Evolutionary conservation across 2,888 invertebrate species (phyloP).

Genomic region (Rapana venosa): DNA sequence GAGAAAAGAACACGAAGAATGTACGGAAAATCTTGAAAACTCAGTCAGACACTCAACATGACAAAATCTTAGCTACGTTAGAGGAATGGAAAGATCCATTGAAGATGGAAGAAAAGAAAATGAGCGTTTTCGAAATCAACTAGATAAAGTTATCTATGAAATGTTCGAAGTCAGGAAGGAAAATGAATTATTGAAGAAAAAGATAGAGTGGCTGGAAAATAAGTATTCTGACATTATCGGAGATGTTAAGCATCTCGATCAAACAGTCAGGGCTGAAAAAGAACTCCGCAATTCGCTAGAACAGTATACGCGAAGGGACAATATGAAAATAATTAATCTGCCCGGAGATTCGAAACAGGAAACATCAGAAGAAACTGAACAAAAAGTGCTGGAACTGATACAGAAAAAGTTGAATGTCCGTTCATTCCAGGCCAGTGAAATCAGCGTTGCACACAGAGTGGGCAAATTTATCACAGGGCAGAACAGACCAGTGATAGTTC

Average conservation of each 20-base stretch:
- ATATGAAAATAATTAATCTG: background rate
- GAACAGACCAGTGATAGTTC: background rate
- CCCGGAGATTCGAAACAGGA: background rate
- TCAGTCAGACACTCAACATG: too few species aligned
- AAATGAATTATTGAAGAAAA: background rate
- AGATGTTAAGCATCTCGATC: too few species aligned
- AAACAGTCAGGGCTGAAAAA: background rate
- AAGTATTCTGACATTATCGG: too few species aligned
- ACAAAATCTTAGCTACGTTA: too few species aligned
- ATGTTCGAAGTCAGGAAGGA: background rate
- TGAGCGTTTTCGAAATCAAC: too few species aligned
- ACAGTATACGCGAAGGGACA: background rate
- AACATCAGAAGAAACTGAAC: background rate
- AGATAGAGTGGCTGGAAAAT: background rate
- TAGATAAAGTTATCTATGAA: background rate
- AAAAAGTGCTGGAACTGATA: background rate
- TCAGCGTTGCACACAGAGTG: background rate
- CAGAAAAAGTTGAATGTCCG: background rate
- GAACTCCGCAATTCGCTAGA: background rate
- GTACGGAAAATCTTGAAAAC: too few species aligned
- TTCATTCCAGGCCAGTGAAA: background rate
- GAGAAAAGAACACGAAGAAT: too few species aligned
- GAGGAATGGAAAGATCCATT: too few species aligned
- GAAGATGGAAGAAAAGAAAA: too few species aligned
- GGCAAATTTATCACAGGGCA: background rate